Evolutionary conservation across 2,113 vertebrate genomes (phyloP), one percentile per base, ranked within the genome.

Genomic region (Indicator maculatus): DNA sequence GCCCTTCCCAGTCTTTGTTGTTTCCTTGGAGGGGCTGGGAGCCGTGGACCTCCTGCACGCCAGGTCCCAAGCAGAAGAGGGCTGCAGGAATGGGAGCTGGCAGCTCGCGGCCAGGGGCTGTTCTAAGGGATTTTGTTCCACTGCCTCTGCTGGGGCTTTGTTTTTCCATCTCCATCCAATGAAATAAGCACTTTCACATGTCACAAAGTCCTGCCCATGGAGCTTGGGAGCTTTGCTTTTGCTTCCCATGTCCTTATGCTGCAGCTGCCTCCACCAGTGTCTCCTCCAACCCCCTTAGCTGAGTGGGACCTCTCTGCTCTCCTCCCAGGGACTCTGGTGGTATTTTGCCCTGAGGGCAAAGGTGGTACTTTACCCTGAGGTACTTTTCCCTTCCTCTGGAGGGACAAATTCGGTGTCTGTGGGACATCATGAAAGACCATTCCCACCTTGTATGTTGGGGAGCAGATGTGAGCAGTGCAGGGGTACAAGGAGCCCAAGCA

Each of bases 111-210:
- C 67, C 92, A 78, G 90, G 65, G 86, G 31, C 36, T 66, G 63
- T 36, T 93, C 55, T 0, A 0, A 73, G 33, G 61, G 73, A 14
- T 81, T 96, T 94, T 93, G 41, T 93, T 95, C 76, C 53, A 16
- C 56, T 0, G 13, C 75, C 53, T 80, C 79, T 88, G 44, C 85
- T 55, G 88, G 50, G 79, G n/a, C 65, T 95, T 93, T 88, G 65
- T 91, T 95, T 95, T 93, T 76, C 86, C 86, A 63, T 85, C 64
- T 71, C 89, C 55, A 47, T 82, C 88, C 93, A 86, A 61, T 63
- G 86, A 81, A 96, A 95, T 78, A 86, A 96, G 94, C 72, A 75
- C 80, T 95, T 91, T 72, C 88, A 63, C 73, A 17, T 84, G 86
- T 65, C 1, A 0, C 0, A 0, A 13, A 90, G 73, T 76, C 73